phyloP scores from a whole-genome alignment of 2,888 invertebrate genomes.

The Philereme transversata region DNA sequence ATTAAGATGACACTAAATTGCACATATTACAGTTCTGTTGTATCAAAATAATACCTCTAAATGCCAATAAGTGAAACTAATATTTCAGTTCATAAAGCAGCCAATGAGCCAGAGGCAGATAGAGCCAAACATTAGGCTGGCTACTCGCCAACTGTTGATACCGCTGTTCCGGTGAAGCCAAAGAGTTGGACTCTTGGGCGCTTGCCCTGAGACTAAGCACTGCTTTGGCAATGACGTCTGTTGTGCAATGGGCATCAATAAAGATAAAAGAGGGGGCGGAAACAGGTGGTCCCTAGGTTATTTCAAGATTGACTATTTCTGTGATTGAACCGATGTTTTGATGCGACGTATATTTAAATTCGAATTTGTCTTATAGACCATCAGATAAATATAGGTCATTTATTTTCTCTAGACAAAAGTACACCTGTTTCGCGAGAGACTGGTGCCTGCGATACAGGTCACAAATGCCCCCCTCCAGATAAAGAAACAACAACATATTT shows the following conservation, averaged over 20 bases:
- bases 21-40: not conserved
- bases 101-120: slow-evolving; percentile 20
- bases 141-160: slow-evolving; percentile 34
- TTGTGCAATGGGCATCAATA: not conserved
- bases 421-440: no score
- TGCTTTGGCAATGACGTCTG: slow-evolving; percentile 8
- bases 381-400: no score
- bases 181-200: slow-evolving; percentile 17
- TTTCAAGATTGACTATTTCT: no score
- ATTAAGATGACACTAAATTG: no score
- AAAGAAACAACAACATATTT: no score
- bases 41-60: not conserved
- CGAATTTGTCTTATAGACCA: no score
- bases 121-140: slow-evolving; percentile 32
- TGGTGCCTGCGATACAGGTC: no score
- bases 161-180: slow-evolving; percentile 16
- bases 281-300: no score
- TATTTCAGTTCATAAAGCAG: slow-evolving; percentile 22
- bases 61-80: slow-evolving; percentile 27
- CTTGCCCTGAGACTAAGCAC: slow-evolving; percentile 17
- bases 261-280: not conserved
- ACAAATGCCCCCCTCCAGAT: no score
- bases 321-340: no score
- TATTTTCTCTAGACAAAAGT: no score
- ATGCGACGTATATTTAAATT: no score